phyloP scores from a whole-genome alignment of 2,888 invertebrate species.

The Spicauda simplicius region DNA sequence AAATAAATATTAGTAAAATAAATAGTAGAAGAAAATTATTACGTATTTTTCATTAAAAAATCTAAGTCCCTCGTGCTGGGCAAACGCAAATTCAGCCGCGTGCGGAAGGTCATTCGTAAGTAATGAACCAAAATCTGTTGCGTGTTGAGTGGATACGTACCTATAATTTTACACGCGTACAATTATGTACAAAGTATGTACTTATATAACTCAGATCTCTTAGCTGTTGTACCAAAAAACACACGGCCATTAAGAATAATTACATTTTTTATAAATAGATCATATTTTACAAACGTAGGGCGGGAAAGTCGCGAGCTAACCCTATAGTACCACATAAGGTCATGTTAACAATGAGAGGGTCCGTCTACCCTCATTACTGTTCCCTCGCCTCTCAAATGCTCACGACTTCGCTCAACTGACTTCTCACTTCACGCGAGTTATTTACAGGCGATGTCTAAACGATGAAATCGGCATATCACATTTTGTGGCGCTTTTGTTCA shows the following conservation, averaged over 20 bases:
- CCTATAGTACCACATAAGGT: conserved; percentile 28
- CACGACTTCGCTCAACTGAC: background rate
- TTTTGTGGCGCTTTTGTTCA: too few species aligned
- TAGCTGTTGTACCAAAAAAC: background rate
- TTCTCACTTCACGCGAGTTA: conserved; percentile 7
- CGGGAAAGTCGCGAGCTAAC: conserved; percentile 14
- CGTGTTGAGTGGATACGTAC: too few species aligned
- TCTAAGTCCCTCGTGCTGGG: too few species aligned
- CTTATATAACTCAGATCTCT: too few species aligned
- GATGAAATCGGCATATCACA: background rate
- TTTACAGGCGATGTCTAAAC: background rate
- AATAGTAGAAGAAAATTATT: too few species aligned
- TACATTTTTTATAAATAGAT: background rate
- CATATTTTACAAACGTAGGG: conserved; percentile 6
- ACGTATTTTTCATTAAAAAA: too few species aligned
- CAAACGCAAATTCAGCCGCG: too few species aligned
- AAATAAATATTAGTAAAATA: too few species aligned
- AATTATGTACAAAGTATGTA: too few species aligned
- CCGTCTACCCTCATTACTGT: conserved; percentile 40
- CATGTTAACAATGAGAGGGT: conserved; percentile 38
- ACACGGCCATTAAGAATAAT: background rate
- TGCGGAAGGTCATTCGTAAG: too few species aligned
- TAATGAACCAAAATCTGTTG: too few species aligned
- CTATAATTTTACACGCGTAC: too few species aligned
- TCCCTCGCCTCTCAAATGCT: conserved; percentile 29